Evolutionary conservation across 2,888 invertebrate species (phyloP).

Genomic region (Machimus rusticus): DNA sequence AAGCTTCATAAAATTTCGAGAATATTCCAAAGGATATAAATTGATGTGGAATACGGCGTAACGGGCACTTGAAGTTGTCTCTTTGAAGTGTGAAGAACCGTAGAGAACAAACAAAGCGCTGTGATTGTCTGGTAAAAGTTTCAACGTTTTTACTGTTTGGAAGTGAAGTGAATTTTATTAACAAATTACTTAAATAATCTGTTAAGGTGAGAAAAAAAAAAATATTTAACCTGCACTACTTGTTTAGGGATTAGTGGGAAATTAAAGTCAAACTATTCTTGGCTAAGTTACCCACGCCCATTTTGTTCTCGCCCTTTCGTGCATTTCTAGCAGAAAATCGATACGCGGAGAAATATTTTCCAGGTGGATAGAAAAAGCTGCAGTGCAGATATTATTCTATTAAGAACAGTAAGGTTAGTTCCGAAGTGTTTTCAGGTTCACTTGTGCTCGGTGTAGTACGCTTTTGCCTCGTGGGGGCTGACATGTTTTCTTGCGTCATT

Average conservation of each 20-base stretch:
- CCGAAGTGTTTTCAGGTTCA: background rate
- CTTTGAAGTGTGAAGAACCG: constrained; percentile 1
- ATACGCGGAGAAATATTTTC: background rate
- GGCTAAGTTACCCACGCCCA: background rate
- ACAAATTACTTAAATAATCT: background rate
- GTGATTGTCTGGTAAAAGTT: constrained; percentile 38
- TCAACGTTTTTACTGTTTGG: constrained; percentile 31
- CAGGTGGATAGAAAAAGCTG: background rate
- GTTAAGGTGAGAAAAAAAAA: background rate
- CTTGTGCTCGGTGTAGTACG: background rate
- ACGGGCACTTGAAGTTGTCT: constrained; percentile 19
- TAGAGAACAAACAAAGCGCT: background rate
- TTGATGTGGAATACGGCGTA: background rate
- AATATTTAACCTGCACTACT: background rate
- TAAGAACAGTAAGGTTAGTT: background rate
- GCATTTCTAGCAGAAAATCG: background rate
- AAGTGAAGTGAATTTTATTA: background rate
- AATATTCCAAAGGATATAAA: constrained; percentile 25
- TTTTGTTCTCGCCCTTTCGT: background rate
- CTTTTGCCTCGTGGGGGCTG: background rate
- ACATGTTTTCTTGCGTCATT: background rate
- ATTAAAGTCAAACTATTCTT: background rate
- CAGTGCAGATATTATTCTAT: background rate
- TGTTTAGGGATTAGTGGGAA: background rate
- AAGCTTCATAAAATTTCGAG: background rate